A percentile compares a stretch with the other conserved stretches of the same genome.
These are phyloP conservation scores for Busseola fusca DNA, from an alignment of 2,888 invertebrate genomes.

Conservation along the genomic window DNA sequence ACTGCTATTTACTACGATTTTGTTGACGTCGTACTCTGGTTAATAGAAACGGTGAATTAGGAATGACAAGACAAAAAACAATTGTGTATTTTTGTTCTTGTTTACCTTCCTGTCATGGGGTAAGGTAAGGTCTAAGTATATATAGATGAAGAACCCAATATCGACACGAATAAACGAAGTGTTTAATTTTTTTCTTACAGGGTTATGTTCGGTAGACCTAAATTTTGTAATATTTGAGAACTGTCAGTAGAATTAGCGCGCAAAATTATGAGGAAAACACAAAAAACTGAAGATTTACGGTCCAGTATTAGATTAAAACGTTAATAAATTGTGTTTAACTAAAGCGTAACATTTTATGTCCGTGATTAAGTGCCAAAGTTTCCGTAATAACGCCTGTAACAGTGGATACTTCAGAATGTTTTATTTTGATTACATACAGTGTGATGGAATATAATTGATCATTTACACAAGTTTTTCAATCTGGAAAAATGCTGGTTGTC, in stretches of 20 bases:
- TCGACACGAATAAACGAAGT: neutral
- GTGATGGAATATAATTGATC: conserved; percentile 48
- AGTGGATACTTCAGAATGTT: conserved; percentile 50
- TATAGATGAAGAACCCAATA: neutral
- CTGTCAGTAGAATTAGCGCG: conserved; percentile 28
- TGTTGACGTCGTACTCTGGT: conserved; percentile 56
- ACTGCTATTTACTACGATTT: conserved; percentile 61
- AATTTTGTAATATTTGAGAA: conserved; percentile 26
- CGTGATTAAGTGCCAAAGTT: conserved; percentile 60
- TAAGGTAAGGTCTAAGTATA: neutral
- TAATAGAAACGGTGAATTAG: conserved; percentile 49
- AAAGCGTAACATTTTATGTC: conserved; percentile 55
- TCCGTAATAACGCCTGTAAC: conserved; percentile 53
- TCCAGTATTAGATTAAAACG: conserved; percentile 59
- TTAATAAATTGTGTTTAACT: conserved; percentile 61
- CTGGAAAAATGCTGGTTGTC: conserved; percentile 39
- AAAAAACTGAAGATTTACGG: conserved; percentile 55
- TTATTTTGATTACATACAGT: conserved; percentile 53
- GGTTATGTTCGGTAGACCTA: conserved; percentile 1
- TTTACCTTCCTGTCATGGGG: conserved; percentile 18
- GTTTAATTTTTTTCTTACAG: neutral
- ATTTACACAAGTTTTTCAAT: conserved; percentile 54
- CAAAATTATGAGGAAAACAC: conserved; percentile 28
- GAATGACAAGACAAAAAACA: conserved; percentile 36
- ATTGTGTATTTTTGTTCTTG: conserved; percentile 31